Base-by-base conservation (phyloP, 2,888 invertebrate species). In the Zhuqinia jingwanae region DNA sequence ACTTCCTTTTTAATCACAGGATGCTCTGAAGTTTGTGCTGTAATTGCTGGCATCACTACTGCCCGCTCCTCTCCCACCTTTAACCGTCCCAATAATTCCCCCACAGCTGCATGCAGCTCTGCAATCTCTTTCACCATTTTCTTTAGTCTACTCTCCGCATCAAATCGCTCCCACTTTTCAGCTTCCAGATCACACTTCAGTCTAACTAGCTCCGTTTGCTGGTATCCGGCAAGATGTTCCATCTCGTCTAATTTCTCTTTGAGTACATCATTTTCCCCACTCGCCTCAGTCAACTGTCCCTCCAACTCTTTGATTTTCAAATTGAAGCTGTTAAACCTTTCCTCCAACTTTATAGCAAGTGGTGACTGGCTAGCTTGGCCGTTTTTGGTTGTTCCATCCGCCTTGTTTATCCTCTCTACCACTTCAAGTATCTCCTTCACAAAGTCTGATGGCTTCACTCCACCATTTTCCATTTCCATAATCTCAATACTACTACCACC, bases 161-260 rank as follows among this genome's bases (percentile, higher is more conserved):
- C 63, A 27, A 63, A n/a, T 15, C 36, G 25, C n/a, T 63, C 30
- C 63, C 63, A 63, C 20, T 63, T 63, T 2, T 63, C 11, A 8
- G n/a, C 15, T 27, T 63, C 30, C n/a, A 63, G 2, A 3, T 63
- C 63, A 1, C n/a, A n/a, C 2, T 2, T 63, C 63, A 63, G n/a
- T 63, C 63, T 11, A n/a, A 63, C 15, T 5, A 63, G 30, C n/a
- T 63, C 63, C 3, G 2, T 10, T 0, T 63, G 63, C 0, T 63
- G 30, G n/a, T 30, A 30, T 27, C 63, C 63, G n/a, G 63, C 63
- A 15, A 63, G 36, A n/a, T 30, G 63, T 30, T 63, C 63, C 63
- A 63, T 30, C 0, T 8, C 63, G n/a, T 63, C n/a, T 5, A 63
- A 30, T 15, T 63, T 63, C 22, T 63, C 63, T 30, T 30, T 63